phyloP scores from a whole-genome alignment of 2,113 vertebrate genomes.

The Eulemur macaco region DNA sequence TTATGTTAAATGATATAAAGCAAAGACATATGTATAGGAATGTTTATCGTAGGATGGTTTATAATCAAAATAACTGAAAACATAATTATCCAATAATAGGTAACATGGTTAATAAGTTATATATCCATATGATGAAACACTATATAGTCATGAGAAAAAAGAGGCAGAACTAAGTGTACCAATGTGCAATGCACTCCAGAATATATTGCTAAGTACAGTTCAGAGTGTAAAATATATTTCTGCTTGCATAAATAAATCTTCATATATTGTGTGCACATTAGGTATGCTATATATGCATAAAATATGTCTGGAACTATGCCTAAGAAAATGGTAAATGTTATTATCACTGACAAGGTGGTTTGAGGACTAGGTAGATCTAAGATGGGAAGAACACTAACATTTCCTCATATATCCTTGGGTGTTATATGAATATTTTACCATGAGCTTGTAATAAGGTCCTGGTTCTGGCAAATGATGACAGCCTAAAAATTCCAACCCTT shows the following conservation, averaged over 20 bases:
- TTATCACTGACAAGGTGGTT: background rate
- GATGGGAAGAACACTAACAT: background rate
- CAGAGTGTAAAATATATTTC: background rate
- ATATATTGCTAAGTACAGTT: background rate
- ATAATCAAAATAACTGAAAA: slow-evolving; percentile 4
- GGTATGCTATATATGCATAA: background rate
- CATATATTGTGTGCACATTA: background rate
- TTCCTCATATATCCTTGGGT: background rate
- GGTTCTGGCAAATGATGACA: background rate
- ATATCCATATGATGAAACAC: background rate
- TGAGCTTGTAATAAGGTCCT: background rate
- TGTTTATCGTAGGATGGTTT: background rate
- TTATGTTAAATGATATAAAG: background rate
- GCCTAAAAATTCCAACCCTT: background rate
- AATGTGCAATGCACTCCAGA: background rate
- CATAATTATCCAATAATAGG: background rate
- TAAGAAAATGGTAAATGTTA: background rate
- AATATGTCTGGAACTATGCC: background rate
- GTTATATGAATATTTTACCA: background rate
- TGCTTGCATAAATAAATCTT: background rate
- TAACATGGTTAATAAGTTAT: background rate
- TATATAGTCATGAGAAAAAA: background rate
- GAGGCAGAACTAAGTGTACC: background rate
- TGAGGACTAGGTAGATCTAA: background rate
- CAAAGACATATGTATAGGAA: background rate